Evolutionary conservation across 1,140 invertebrate genomes (phyloP), one percentile per base, ranked within the genome.

Genomic region (Olivierus martensii): DNA sequence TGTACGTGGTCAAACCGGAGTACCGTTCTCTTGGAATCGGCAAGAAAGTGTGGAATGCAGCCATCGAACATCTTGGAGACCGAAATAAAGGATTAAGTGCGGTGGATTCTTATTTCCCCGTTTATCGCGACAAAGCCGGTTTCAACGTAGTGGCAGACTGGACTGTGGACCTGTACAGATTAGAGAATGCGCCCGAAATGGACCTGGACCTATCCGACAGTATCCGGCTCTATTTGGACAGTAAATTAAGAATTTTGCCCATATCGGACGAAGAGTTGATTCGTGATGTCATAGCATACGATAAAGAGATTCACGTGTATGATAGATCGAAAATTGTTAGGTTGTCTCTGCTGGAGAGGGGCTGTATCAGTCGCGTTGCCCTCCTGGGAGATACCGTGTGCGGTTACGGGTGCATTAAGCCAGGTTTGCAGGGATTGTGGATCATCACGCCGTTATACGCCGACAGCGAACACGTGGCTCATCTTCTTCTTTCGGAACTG

Each of bases 401-500:
- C 5, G 59, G 59, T 17, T 61, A 61, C 28, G 57, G 58, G 35
- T 56, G 56, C 37, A 52, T 61, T 39, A 61, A 61, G 28, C 54
- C 52, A 38, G 46, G 52, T 41, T 14, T 61, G 5, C 59, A 61
- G 38, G 56, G 56, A 11, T 49, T 53, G 14, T 61, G 57, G 56
- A 44, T 61, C n/a, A 54, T 61, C 19, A 52, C 49, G 22, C 59
- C 59, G 15, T 48, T 61, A 7, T 61, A 61, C 45, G 59, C 59
- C 10, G 59, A 61, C 15, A 52, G 56, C 42, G 52, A 53, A 14
- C 34, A 49, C 14, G 48, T 53, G 2, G 59, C 59, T 14, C 48
- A 43, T 11, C 35, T 48, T 7, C 38, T 61, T n/a, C n/a, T 61
- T 3, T 38, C 42, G 15, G 57, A 52, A 36, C 39, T 61, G 15